Conservation (phyloP, 1,140 invertebrate genomes). For the Drosophila nikananu region DNA sequence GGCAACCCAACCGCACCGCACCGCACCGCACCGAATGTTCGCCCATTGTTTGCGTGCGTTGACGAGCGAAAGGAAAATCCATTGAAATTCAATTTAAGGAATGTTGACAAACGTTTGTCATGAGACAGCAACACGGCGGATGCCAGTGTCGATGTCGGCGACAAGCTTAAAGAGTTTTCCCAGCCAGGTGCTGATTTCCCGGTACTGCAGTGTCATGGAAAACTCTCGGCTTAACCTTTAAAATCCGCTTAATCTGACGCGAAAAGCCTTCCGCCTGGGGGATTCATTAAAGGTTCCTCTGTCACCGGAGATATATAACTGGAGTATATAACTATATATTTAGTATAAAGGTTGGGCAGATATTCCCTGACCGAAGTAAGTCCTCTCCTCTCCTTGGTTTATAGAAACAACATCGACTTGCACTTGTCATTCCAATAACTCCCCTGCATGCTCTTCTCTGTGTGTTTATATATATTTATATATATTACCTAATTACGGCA, state of each 20-base stretch:
- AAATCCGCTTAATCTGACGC: slow-evolving; percentile 38
- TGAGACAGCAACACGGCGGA: slow-evolving; percentile 25
- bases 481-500: slow-evolving; percentile 50
- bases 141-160: slow-evolving; percentile 24
- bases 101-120: slow-evolving; percentile 68
- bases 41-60: slow-evolving; percentile 51
- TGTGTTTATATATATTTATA: neutral
- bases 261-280: slow-evolving; percentile 25
- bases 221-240: slow-evolving; percentile 31
- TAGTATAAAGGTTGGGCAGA: neutral
- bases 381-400: slow-evolving; percentile 6
- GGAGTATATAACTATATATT: neutral
- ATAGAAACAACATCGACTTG: slow-evolving; percentile 3
- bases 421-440: slow-evolving; percentile 15
- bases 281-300: slow-evolving; percentile 34
- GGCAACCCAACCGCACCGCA: neutral
- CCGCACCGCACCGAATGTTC: neutral
- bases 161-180: slow-evolving; percentile 41
- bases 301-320: slow-evolving; percentile 7
- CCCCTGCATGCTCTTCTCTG: neutral
- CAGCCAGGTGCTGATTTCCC: slow-evolving; percentile 34
- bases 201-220: slow-evolving; percentile 44
- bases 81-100: slow-evolving; percentile 69
- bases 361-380: neutral
- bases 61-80: slow-evolving; percentile 63